Base-by-base conservation (phyloP, 2,888 invertebrate species). In the Drosophila nr. perissopoda region DNA sequence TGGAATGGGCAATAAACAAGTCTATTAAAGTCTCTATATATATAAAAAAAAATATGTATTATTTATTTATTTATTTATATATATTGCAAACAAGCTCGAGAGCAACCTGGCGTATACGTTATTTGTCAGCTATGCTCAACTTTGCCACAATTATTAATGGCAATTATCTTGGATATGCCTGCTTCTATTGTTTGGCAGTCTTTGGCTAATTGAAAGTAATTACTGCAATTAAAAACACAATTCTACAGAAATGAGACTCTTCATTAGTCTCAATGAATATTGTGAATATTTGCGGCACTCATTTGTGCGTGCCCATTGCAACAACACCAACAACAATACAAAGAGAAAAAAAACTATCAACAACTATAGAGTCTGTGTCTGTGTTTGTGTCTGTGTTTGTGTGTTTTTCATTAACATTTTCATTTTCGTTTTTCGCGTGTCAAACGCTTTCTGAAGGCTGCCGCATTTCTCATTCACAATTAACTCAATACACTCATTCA, bases 151-250 rank as follows among this genome's bases (percentile, higher is more conserved):
- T 64, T 61, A 69, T 63, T 74, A 57, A 63, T 64, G 65, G 33
- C 70, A 79, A 78, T 69, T 76, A 72, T 66, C 18, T 52, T 57
- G 71, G 31, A 38, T 42, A 51, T 61, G 58, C 48, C 64, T 51
- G 60, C 40, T 57, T 34, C 52, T 67, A 27, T 68, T 69, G n/a
- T 38, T 61, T 48, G 65, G 57, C 62, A 58, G 58, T 63, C 77
- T 68, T 76, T 56, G 60, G 66, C 73, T 89, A 89, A 90, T 90
- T 88, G 90, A 81, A 78, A 76, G 68, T 74, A 90, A 88, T 88
- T 88, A 88, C 81, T 75, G 78, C 86, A 90, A 88, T 90, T 90
- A 81, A 79, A 77, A 72, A 62, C 40, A n/a, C 33, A 54, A 25
- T 65, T 40, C 56, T 29, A 49, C 49, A 71, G 59, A 80, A 87